A percentile compares a stretch with the other conserved stretches of the same genome.
Conservation (phyloP, 2,797 vertebrate genomes). For the Hafferia zeledoni region DNA sequence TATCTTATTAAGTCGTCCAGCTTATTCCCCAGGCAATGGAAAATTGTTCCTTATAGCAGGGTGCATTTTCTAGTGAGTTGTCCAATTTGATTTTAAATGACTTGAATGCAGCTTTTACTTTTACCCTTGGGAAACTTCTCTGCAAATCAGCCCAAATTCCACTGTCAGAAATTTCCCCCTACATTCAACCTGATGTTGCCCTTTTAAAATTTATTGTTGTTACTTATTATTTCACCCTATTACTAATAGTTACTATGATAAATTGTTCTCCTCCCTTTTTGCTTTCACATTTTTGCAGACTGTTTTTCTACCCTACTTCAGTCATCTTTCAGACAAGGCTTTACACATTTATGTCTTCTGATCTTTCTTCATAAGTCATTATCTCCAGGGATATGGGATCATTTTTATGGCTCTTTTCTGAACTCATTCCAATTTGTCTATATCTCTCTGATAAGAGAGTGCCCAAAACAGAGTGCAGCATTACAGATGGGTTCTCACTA, state of each 20-base stretch:
- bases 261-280: conserved; percentile 47
- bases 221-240: conserved; percentile 62
- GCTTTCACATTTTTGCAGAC: conserved; percentile 45
- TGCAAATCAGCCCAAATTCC: conserved; percentile 68
- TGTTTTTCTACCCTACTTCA: conserved; percentile 38
- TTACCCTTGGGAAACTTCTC: conserved; percentile 63
- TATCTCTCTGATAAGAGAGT: conserved; percentile 69
- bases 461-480: conserved; percentile 57
- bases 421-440: conserved; percentile 72
- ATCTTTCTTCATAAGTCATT: conserved; percentile 75
- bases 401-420: conserved; percentile 74
- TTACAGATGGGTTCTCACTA: conserved; percentile 58
- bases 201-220: conserved; percentile 62
- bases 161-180: conserved; percentile 57
- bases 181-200: conserved; percentile 55
- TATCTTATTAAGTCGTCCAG: conserved; percentile 34
- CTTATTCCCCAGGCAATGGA: conserved; percentile 41
- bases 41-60: conserved; percentile 43
- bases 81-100: conserved; percentile 69
- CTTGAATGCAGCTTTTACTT: conserved; percentile 67
- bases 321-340: conserved; percentile 62
- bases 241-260: conserved; percentile 55
- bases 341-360: conserved; percentile 71
- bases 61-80: conserved; percentile 61
- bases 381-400: conserved; percentile 67